Base-by-base conservation (phyloP, 1,140 invertebrate genomes). In the Sitodiplosis mosellana region DNA sequence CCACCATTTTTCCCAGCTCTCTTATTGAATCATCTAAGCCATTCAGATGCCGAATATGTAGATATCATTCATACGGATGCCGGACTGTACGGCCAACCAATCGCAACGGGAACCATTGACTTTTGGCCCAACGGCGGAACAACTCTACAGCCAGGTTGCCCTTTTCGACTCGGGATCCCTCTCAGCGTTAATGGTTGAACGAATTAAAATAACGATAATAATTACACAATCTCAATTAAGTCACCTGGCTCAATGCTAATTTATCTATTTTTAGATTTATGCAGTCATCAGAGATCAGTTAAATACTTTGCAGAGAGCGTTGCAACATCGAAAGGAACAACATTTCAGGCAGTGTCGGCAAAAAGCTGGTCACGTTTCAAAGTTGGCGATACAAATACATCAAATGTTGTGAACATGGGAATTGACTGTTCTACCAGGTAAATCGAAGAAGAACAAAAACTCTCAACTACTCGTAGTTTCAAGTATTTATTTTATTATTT, bases 21-120 rank as follows among this genome's bases (percentile, higher is more conserved):
- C 10, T 55, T 69, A 15, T 59, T 67, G 52, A 69, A 74, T 14
- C 75, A 79, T 48, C 64, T 83, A 1, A 71, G 69, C 44, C 69
- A 69, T n/a, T 62, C 59, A 33, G 78, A 83, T 57, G 78, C 76
- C 0, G 63, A 70, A 18, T 77, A 79, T 46, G 77, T 81, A 2
- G 78, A 80, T 54, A 68, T 78, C 0, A 79, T 81, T 48, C 80
- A 83, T 53, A 78, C 80, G 1, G 77, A 81, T 53, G 76, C 72
- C 2, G 70, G 71, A 2, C 53, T 68, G 0, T 76, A 75, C 49
- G 74, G 74, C 0, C 69, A 70, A 1, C 69, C 70, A 0, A 64
- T 68, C 1, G 53, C 64, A 17, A 75, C 72, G 0, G 75, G 75
- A 2, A 74, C 72, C 0, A 73, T 65, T 2, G 75, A 78, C 52